These are phyloP conservation scores for Monochamus saltuarius DNA, from an alignment of 1,140 invertebrate genomes.

Conservation along the genomic window DNA sequence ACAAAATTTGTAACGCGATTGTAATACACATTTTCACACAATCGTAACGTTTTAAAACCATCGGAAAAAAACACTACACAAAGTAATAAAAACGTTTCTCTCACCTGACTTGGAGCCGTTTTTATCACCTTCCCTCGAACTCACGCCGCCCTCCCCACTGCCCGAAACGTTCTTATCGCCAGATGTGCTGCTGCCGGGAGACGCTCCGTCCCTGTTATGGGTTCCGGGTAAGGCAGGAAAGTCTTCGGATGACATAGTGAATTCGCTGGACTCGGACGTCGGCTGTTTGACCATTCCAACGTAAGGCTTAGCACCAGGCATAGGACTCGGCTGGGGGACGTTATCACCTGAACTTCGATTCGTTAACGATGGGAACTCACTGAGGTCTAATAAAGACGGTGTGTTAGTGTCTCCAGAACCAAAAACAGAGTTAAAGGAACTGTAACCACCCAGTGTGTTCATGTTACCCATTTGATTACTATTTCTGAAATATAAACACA, in stretches of 20 bases:
- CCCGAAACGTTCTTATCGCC: slow-evolving; percentile 59
- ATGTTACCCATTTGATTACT: slow-evolving; percentile 65
- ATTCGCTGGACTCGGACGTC: slow-evolving; percentile 87
- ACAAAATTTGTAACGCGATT: no score
- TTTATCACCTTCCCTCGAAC: slow-evolving; percentile 46
- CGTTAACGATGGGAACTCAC: slow-evolving; percentile 87
- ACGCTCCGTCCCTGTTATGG: slow-evolving; percentile 59
- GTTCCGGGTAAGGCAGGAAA: slow-evolving; percentile 90
- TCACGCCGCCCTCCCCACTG: slow-evolving; percentile 43
- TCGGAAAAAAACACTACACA: no score
- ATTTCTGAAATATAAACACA: slow-evolving; percentile 51
- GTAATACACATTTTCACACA: no score
- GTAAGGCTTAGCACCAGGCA: slow-evolving; percentile 86
- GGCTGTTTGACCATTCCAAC: slow-evolving; percentile 96
- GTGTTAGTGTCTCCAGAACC: slow-evolving; percentile 71
- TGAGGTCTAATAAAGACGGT: slow-evolving; percentile 81
- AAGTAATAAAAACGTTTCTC: neutral
- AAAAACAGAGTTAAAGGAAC: slow-evolving; percentile 78
- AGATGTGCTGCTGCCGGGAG: slow-evolving; percentile 55
- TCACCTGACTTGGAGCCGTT: slow-evolving; percentile 49
- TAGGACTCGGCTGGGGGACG: slow-evolving; percentile 75
- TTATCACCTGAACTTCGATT: slow-evolving; percentile 70
- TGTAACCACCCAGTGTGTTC: slow-evolving; percentile 65
- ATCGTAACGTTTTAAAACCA: no score
- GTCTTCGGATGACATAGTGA: slow-evolving; percentile 97